Conservation (phyloP, 2,113 vertebrate species). For the Silurus asotus region DNA sequence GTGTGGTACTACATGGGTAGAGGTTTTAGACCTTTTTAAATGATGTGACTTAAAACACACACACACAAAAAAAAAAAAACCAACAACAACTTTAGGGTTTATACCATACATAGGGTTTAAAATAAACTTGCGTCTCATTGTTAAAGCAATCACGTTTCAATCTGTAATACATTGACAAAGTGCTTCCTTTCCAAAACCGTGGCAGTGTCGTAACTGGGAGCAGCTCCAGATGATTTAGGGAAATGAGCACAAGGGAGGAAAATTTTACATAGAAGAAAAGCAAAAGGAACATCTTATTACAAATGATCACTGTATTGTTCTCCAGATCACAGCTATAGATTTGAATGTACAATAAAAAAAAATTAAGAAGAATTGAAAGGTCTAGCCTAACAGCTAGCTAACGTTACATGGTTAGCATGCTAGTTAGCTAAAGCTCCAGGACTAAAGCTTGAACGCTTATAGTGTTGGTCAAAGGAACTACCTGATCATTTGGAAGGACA, state of each 20-base stretch:
- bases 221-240: slow-evolving; percentile 5
- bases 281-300: neutral
- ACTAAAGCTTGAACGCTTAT: neutral
- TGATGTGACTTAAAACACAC: neutral
- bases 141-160: slow-evolving; percentile 6
- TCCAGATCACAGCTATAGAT: neutral
- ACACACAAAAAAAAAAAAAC: neutral
- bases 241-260: neutral
- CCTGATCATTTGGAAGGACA: neutral
- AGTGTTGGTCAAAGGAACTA: neutral
- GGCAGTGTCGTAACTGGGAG: slow-evolving; percentile 38
- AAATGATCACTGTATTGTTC: neutral
- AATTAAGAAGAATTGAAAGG: neutral
- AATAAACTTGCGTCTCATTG: neutral
- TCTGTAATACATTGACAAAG: neutral
- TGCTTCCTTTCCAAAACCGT: slow-evolving; percentile 18
- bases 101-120: neutral
- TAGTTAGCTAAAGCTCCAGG: neutral
- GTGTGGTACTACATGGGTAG: neutral
- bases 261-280: neutral
- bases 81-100: neutral
- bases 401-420: neutral
- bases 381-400: neutral
- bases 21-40: slow-evolving; percentile 1
- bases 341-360: neutral